phyloP scores from a whole-genome alignment of 2,797 vertebrate genomes.

The Coilia nasus region DNA sequence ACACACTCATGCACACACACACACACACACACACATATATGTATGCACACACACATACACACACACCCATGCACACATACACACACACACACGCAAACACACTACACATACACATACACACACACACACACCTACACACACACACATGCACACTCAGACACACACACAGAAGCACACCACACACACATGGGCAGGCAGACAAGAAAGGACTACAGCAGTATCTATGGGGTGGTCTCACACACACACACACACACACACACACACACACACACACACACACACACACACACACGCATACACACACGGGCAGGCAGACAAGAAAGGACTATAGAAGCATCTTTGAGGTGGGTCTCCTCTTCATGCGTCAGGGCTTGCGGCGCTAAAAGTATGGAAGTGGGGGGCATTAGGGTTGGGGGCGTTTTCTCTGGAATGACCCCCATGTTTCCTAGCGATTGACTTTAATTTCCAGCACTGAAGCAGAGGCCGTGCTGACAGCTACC shows the following conservation, averaged over 20 bases:
- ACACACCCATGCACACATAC: slow-evolving; percentile 19
- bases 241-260: too few species aligned
- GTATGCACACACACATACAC: slow-evolving; percentile 32
- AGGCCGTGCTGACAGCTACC: not conserved
- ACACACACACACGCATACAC: too few species aligned
- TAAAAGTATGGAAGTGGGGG: not conserved
- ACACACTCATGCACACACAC: not conserved
- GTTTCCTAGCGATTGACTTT: not conserved
- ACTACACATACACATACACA: too few species aligned
- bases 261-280: too few species aligned
- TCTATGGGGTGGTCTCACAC: not conserved
- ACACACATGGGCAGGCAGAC: too few species aligned
- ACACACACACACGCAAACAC: too few species aligned
- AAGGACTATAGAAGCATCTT: not conserved
- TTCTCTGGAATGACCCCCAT: not conserved
- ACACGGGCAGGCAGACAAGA: too few species aligned
- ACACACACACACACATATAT: slow-evolving; percentile 30
- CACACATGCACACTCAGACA: too few species aligned
- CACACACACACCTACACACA: too few species aligned
- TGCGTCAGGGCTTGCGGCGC: not conserved
- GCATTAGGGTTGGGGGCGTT: not conserved
- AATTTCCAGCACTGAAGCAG: not conserved
- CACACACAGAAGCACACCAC: too few species aligned
- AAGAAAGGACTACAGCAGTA: not conserved
- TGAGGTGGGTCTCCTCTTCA: not conserved